phyloP scores from a whole-genome alignment of 2,888 invertebrate genomes.

The Alitta virens region DNA sequence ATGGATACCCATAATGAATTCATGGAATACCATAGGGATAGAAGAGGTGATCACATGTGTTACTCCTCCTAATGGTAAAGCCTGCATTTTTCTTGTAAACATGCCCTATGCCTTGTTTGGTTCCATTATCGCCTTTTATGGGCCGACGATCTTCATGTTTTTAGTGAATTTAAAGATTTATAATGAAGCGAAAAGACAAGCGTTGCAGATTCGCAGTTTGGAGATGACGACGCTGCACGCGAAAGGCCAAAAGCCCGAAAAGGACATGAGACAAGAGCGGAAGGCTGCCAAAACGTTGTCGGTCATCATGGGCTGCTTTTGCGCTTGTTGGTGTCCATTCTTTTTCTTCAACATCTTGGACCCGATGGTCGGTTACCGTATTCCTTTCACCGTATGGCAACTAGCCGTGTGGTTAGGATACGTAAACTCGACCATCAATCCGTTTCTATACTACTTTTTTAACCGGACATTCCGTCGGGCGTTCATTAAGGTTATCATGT shows the following conservation, averaged over 20 bases:
- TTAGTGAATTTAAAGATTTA: conserved; percentile 46
- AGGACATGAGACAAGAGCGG: conserved; percentile 38
- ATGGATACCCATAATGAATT: conserved; percentile 45
- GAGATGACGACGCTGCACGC: conserved; percentile 33
- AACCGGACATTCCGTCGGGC: conserved; percentile 40
- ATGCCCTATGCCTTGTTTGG: conserved; percentile 43
- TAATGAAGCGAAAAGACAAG: conserved; percentile 43
- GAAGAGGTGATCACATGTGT: conserved; percentile 40
- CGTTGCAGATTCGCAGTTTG: conserved; percentile 43
- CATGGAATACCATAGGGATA: conserved; percentile 48
- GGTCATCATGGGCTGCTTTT: conserved; percentile 51
- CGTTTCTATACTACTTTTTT: conserved; percentile 44
- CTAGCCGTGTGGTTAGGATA: conserved; percentile 49
- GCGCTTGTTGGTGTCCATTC: conserved; percentile 51
- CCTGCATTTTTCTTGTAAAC: conserved; percentile 49
- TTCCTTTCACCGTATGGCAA: conserved; percentile 40
- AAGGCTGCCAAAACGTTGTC: conserved; percentile 51
- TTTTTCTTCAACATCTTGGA: conserved; percentile 49
- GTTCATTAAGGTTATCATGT: conserved; percentile 8
- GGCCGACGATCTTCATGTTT: conserved; percentile 47
- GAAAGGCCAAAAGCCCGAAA: conserved; percentile 32
- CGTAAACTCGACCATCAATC: conserved; percentile 46
- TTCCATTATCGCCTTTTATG: conserved; percentile 49
- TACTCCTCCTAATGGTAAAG: conserved; percentile 31
- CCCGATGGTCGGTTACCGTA: conserved; percentile 44